Percentiles rank a stretch among this genome's conserved stretches.
These are phyloP conservation scores for Pteruthius melanotis DNA, from an alignment of 2,113 vertebrate species.

Conservation along the genomic window DNA sequence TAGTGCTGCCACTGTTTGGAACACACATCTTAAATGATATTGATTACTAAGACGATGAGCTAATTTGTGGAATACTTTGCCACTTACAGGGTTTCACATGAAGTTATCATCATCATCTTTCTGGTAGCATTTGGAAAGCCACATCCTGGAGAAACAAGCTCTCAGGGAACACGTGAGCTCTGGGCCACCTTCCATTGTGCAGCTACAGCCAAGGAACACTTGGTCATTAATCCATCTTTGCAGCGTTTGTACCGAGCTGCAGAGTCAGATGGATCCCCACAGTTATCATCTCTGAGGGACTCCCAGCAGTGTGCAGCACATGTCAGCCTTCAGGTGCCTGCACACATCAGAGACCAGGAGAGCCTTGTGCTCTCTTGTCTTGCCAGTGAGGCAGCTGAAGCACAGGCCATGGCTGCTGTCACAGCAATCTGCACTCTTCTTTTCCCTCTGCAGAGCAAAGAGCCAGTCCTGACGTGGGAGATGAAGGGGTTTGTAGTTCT, in stretches of 20 bases:
- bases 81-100: background rate
- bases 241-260: rapidly evolving
- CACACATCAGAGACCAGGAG: background rate
- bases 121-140: background rate
- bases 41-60: slow-evolving; percentile 40
- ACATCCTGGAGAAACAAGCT: background rate
- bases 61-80: slow-evolving; percentile 23
- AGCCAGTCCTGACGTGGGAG: background rate
- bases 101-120: background rate
- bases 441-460: background rate
- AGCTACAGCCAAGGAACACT: background rate
- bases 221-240: background rate
- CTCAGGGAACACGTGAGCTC: background rate
- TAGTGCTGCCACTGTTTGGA: slow-evolving; percentile 27
- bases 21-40: slow-evolving; percentile 8
- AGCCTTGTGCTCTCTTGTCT: background rate
- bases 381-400: background rate
- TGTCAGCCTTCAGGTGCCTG: background rate
- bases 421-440: background rate
- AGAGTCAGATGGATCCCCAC: background rate
- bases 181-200: background rate
- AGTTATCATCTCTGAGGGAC: background rate
- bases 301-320: background rate
- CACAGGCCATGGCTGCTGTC: background rate
- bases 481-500: background rate